These are phyloP conservation scores for Dascillus cervinus DNA, from an alignment of 2,888 invertebrate species.

Conservation along the genomic window DNA sequence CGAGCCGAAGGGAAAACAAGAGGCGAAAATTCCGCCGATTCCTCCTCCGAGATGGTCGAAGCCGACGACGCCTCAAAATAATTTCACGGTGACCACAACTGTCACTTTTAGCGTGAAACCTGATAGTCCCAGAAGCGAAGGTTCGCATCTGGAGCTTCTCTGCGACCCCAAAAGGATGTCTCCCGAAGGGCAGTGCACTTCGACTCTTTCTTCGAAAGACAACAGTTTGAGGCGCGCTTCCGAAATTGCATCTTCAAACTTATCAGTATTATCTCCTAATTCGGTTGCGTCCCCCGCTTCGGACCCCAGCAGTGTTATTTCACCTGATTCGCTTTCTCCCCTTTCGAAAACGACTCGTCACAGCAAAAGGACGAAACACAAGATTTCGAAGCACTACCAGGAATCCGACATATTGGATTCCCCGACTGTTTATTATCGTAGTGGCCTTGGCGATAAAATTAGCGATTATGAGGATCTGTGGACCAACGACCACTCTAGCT, in stretches of 20 bases:
- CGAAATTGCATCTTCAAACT: no score
- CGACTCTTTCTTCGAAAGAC: slow-evolving; percentile 60
- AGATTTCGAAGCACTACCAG: slow-evolving; percentile 66
- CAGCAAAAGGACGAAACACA: slow-evolving; percentile 50
- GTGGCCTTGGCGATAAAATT: slow-evolving; percentile 82
- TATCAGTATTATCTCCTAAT: slow-evolving; percentile 32
- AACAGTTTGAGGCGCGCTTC: slow-evolving; percentile 52
- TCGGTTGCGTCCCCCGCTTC: slow-evolving; percentile 41
- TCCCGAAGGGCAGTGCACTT: slow-evolving; percentile 59
- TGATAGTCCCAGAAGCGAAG: slow-evolving; percentile 36
- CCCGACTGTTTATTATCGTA: slow-evolving; percentile 73
- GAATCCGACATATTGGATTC: slow-evolving; percentile 79
- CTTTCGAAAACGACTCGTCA: slow-evolving; percentile 51
- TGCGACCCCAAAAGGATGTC: slow-evolving; percentile 61
- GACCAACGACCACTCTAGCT: slow-evolving; percentile 45
- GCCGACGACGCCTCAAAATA: slow-evolving; percentile 57
- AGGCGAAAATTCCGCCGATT: slow-evolving; percentile 62
- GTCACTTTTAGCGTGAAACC: slow-evolving; percentile 73
- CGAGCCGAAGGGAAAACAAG: slow-evolving; percentile 23
- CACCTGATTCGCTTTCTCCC: slow-evolving; percentile 41
- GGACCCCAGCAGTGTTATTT: slow-evolving; percentile 42
- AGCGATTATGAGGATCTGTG: slow-evolving; percentile 95
- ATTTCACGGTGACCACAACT: slow-evolving; percentile 80
- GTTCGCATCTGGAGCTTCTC: slow-evolving; percentile 23
- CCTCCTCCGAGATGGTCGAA: slow-evolving; percentile 83